A percentile compares a stretch with the other conserved stretches of the same genome.
Conservation (phyloP, 2,113 vertebrate genomes). For the Callipepla squamata region DNA sequence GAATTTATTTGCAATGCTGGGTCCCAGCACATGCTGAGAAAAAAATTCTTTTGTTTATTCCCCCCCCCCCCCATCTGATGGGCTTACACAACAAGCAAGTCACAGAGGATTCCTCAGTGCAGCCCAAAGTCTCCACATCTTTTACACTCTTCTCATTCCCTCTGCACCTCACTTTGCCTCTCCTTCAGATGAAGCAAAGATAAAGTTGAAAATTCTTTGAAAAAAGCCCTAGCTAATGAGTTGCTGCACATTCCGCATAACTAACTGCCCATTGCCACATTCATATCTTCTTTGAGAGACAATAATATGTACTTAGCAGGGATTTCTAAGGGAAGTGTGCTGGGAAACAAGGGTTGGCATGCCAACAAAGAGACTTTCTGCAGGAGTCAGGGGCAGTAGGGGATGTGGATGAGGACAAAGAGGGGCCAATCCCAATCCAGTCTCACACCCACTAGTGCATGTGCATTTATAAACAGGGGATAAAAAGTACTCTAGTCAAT, state of each 20-base stretch:
- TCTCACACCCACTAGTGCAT: neutral
- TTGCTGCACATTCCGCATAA: neutral
- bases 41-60: constrained; percentile 40
- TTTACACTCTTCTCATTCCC: neutral
- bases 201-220: neutral
- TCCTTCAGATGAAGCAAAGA: neutral
- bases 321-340: neutral
- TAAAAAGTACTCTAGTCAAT: neutral
- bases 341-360: neutral
- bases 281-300: neutral
- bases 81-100: neutral
- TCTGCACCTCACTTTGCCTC: neutral
- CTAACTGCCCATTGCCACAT: accelerated
- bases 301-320: neutral
- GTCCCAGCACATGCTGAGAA: constrained; percentile 29
- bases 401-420: neutral
- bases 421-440: neutral
- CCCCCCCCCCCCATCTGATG: neutral
- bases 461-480: neutral
- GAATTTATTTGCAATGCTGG: constrained; percentile 14
- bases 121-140: neutral
- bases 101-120: neutral
- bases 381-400: neutral
- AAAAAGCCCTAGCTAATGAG: neutral
- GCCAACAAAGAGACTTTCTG: neutral